Evolutionary conservation across 2,113 vertebrate genomes (phyloP).

Genomic region (Pseudolaguvia tuberculata): DNA sequence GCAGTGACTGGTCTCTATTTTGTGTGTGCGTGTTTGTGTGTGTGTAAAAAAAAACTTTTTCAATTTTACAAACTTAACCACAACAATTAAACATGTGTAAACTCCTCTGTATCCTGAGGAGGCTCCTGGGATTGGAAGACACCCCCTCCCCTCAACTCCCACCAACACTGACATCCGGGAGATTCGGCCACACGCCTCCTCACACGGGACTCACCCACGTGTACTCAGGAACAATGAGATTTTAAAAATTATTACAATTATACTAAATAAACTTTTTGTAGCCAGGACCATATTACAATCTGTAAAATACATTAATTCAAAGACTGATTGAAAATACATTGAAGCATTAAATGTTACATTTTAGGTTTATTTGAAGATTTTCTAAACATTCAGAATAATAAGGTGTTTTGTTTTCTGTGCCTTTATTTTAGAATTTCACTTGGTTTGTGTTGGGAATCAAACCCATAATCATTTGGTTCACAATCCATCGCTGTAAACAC

Average conservation of each 20-base stretch:
- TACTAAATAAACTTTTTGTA: neutral
- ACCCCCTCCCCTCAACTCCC: constrained; percentile 23
- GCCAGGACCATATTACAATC: neutral
- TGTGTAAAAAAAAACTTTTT: constrained; percentile 34
- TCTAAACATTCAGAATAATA: too few relatives aligned
- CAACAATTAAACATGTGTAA: constrained; percentile 48
- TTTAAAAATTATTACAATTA: too few relatives aligned
- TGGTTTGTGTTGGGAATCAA: too few relatives aligned
- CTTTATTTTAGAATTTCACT: too few relatives aligned
- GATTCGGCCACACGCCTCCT: neutral
- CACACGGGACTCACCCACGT: neutral
- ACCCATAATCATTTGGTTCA: too few relatives aligned
- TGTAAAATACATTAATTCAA: neutral
- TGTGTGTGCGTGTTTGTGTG: constrained; percentile 14
- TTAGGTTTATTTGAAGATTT: too few relatives aligned
- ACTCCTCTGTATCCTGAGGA: constrained; percentile 39
- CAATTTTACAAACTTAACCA: constrained; percentile 35
- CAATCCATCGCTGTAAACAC: too few relatives aligned
- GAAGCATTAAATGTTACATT: neutral
- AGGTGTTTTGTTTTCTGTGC: too few relatives aligned
- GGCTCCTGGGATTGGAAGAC: constrained; percentile 37
- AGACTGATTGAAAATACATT: neutral
- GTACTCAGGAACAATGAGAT: neutral
- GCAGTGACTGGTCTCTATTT: constrained; percentile 9
- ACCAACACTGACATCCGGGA: constrained; percentile 17